These are phyloP conservation scores for Bos indicus DNA, from an alignment of 2,113 vertebrate genomes.

Conservation along the genomic window DNA sequence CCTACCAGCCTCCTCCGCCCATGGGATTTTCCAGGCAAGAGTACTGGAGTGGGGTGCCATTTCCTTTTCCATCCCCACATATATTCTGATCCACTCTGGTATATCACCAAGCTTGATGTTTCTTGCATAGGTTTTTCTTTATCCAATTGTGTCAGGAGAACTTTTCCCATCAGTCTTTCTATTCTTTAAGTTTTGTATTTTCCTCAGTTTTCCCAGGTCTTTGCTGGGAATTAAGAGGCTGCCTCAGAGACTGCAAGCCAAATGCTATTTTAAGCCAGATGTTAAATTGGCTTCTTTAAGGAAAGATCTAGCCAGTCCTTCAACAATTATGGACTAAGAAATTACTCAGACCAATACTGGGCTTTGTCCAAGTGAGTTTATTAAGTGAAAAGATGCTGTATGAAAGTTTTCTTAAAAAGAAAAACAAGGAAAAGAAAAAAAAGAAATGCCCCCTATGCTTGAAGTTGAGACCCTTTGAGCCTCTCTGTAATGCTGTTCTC, in stretches of 20 bases:
- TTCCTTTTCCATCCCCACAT: not conserved
- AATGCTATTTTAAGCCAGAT: conserved; percentile 7
- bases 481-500: not conserved
- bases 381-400: not conserved
- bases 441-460: not conserved
- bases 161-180: not conserved
- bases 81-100: not conserved
- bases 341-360: not conserved
- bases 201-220: not conserved
- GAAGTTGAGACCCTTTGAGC: not conserved
- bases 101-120: not conserved
- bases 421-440: not conserved
- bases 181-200: not conserved
- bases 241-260: not conserved
- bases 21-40: not conserved
- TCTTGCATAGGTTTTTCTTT: not conserved
- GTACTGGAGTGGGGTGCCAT: not conserved
- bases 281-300: not conserved
- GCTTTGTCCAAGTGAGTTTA: not conserved
- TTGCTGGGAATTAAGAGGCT: not conserved
- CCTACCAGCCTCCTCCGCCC: not conserved
- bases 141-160: not conserved
- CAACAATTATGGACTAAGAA: not conserved
- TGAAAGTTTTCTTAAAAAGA: not conserved
- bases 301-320: conserved; percentile 1